Percentiles rank a stretch among this genome's conserved stretches.
Evolutionary conservation across 2,113 vertebrate genomes (phyloP).

Genomic region (Sinocyclocheilus maitianheensis): DNA sequence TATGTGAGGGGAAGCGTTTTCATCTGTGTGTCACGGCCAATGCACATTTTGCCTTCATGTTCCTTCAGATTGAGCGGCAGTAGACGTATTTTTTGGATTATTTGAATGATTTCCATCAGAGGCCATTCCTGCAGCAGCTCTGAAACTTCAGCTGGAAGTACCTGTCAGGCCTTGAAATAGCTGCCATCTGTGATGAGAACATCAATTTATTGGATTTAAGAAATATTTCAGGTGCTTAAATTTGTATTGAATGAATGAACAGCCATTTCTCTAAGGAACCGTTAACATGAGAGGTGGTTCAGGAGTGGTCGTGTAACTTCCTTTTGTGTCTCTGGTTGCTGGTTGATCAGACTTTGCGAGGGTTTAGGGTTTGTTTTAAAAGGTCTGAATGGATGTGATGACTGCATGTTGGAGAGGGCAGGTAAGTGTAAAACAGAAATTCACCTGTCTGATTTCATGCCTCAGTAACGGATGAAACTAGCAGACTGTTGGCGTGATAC

Average conservation of each 20-base stretch:
- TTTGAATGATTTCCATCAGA: neutral
- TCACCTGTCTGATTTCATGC: constrained; percentile 12
- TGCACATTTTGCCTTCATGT: neutral
- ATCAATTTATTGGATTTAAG: neutral
- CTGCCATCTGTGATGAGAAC: neutral
- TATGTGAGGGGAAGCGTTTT: constrained; percentile 1
- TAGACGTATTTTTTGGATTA: neutral
- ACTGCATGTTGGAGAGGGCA: constrained; percentile 76
- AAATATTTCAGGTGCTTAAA: neutral
- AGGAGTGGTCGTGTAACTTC: neutral
- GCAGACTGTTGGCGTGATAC: constrained; percentile 4
- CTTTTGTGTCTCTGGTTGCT: constrained; percentile 1
- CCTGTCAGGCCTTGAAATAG: constrained; percentile 4
- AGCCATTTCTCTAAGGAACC: constrained; percentile 25
- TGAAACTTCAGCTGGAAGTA: constrained; percentile 8
- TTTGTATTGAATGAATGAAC: constrained; percentile 10
- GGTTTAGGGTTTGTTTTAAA: constrained; percentile 1
- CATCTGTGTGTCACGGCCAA: neutral
- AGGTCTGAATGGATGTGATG: constrained; percentile 70
- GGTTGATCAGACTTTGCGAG: neutral
- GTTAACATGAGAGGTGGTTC: neutral
- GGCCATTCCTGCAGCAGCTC: neutral
- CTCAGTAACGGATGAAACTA: neutral
- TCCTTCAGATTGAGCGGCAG: neutral
- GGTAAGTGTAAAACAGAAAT: constrained; percentile 59